Evolutionary conservation across 2,113 vertebrate species (phyloP), one percentile per base, ranked within the genome.

Genomic region (Toxostoma redivivum): DNA sequence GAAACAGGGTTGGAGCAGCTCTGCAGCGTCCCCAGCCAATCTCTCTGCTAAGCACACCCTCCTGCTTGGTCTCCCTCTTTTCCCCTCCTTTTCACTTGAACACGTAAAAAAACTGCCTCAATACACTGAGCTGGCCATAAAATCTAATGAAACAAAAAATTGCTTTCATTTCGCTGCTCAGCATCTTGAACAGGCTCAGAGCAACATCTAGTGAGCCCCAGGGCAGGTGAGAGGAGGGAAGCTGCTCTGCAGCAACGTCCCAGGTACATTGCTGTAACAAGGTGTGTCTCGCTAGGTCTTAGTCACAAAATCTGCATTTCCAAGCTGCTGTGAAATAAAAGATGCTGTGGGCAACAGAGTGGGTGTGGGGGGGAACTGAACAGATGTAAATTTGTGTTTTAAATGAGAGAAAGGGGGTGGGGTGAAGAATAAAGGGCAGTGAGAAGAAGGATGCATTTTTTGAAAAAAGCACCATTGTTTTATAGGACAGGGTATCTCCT

Each of bases 301-400:
- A 48, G 50, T 77, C 60, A 94, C 45, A 88, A 84, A 95, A 79
- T 77, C 72, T 66, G 45, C 66, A 51, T n/a, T 66, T 67, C 62
- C 66, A 65, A 87, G 69, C 64, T 83, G 38, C 73, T 66, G 61
- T 44, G 51, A 72, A 92, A 88, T 53, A 69, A 86, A 89, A 90
- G 85, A 38, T 79, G 50, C 67, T 64, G 27, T 54, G 50, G 31
- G 56, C 44, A 77, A 78, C 60, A 58, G 17, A 58, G 35, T 0
- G 44, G 25, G 50, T 4, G 20, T 20, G 25, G 47, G 15, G 60
- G 0, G 37, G 69, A 74, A 54, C 11, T 73, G 69, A 92, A 90
- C 38, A 84, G 88, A 57, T 45, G 57, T 58, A 94, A 84, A 92
- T 83, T 71, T 66, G 74, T 78, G 90, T 81, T 96, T 94, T 60